These are phyloP conservation scores for Holotrichia oblita DNA, from an alignment of 1,140 invertebrate species.

Conservation along the genomic window DNA sequence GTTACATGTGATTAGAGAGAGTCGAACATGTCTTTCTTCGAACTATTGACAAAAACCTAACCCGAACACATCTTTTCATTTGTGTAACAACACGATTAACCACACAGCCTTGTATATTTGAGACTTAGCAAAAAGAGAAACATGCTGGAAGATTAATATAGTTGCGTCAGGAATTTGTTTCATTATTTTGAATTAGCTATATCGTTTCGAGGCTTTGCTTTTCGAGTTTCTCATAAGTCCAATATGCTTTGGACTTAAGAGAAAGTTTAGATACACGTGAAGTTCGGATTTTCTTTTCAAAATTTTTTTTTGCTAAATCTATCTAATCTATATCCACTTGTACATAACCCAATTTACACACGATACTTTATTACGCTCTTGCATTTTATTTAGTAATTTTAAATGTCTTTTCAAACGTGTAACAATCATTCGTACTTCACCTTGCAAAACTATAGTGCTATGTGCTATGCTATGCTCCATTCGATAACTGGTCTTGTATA, in stretches of 20 bases:
- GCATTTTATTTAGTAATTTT: background rate
- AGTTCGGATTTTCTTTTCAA: background rate
- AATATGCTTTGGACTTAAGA: constrained; percentile 18
- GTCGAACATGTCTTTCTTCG: background rate
- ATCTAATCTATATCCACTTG: background rate
- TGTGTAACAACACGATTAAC: background rate
- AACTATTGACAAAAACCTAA: background rate
- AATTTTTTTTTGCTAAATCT: constrained; percentile 22
- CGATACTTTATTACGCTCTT: background rate
- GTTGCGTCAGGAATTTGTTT: background rate
- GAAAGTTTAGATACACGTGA: background rate
- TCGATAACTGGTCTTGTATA: constrained; percentile 53
- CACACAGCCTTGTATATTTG: background rate
- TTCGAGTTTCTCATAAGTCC: constrained; percentile 6
- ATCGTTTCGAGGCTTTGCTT: constrained; percentile 15
- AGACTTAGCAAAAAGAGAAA: constrained; percentile 27
- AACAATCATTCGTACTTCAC: constrained; percentile 15
- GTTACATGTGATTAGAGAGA: constrained; percentile 27
- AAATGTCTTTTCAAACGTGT: background rate
- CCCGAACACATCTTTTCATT: constrained; percentile 12
- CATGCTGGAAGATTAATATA: background rate
- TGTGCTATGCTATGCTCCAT: constrained; percentile 54
- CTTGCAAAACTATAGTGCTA: constrained; percentile 43
- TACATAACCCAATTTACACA: constrained; percentile 28
- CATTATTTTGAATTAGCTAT: background rate